Evolutionary conservation across 2,888 invertebrate species (phyloP), one percentile per base, ranked within the genome.

Genomic region (Halictus ligatus): DNA sequence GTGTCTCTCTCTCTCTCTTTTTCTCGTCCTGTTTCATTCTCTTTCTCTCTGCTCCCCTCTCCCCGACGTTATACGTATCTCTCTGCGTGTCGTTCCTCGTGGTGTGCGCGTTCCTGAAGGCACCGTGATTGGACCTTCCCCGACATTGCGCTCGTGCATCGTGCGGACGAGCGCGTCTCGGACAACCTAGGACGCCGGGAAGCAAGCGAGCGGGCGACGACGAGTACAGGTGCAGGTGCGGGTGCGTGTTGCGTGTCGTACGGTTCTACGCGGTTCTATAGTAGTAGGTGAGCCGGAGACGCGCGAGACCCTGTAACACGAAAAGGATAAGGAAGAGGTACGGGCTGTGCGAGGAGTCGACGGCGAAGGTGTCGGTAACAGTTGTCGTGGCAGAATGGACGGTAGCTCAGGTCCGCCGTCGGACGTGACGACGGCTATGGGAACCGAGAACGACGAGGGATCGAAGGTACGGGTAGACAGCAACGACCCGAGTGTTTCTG

Each of bases 351-450:
- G 46, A 64, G 43, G 48, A 58, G 67, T 75, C 60, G 54, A 64
- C 76, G 82, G 74, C 35, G 74, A 48, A 72, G 72, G 87, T 85
- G 85, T 82, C 80, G 79, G 69, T 71, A 43, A 64, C 80, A 72
- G 79, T 81, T 75, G 78, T 40, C 71, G 83, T 78, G 84, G 84
- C 83, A 90, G 89, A 86, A 94, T 94, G 94, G 93, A 94, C 91
- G 93, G 92, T 84, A 92, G 89, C 86, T 89, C 93, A 83, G 91
- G 90, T 73, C 90, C 92, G 85, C 91, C 92, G 87, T 90, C 92
- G 79, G 93, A 93, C 90, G 89, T 92, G 83, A 90, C 92, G 83
- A 90, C 91, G 87, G 91, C 93, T 80, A 92, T 92, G 90, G 92
- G 90, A 75, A 90, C 88, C 73, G 89, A 91, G 54, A 92, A 90